Percentiles rank a stretch among this genome's conserved stretches.
Conservation (phyloP, 2,888 invertebrate genomes). For the Thera britannica region DNA sequence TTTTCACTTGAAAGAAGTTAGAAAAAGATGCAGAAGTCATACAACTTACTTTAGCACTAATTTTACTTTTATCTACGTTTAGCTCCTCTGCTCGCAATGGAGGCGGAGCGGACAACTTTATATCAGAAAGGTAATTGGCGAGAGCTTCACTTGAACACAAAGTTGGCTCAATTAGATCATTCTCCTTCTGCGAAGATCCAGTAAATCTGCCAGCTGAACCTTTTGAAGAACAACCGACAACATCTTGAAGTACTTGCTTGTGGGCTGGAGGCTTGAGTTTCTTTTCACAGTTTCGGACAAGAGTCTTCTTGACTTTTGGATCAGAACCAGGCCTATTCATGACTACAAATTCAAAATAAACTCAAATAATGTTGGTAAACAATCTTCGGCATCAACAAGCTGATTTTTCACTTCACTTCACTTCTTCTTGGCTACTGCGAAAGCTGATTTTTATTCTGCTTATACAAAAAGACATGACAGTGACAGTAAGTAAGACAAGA, state of each 20-base stretch:
- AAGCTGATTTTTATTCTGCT: too few species aligned
- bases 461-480: too few species aligned
- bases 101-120: slow-evolving; percentile 54
- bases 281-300: slow-evolving; percentile 68
- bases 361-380: slow-evolving; percentile 3
- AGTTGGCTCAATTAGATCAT: slow-evolving; percentile 60
- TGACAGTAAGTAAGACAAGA: too few species aligned
- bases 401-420: too few species aligned
- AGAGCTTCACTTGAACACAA: slow-evolving; percentile 72
- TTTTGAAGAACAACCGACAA: slow-evolving; percentile 49
- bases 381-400: neutral
- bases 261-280: slow-evolving; percentile 51
- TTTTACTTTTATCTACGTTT: slow-evolving; percentile 55
- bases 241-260: slow-evolving; percentile 55
- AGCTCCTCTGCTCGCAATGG: slow-evolving; percentile 52
- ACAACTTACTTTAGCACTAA: slow-evolving; percentile 59
- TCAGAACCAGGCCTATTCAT: slow-evolving; percentile 67
- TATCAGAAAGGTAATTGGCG: slow-evolving; percentile 66
- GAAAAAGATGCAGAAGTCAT: neutral
- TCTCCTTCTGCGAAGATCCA: slow-evolving; percentile 50
- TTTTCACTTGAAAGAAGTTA: too few species aligned
- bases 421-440: too few species aligned
- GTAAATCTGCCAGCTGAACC: slow-evolving; percentile 37
- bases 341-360: neutral
- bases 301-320: slow-evolving; percentile 72